Evolutionary conservation across 2,113 vertebrate species (phyloP), one percentile per base, ranked within the genome.

Genomic region (Asarcornis scutulata): DNA sequence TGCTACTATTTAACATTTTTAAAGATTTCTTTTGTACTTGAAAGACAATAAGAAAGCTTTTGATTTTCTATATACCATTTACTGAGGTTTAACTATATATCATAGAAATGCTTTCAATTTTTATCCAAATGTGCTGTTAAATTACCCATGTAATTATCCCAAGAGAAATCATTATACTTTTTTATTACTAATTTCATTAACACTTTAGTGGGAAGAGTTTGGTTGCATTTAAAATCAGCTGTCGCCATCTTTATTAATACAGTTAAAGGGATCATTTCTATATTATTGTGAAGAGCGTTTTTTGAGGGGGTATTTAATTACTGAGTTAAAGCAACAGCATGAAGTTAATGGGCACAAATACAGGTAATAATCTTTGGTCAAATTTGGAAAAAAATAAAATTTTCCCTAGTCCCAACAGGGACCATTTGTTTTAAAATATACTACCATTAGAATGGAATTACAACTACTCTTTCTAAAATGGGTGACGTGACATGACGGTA

Each of bases 101-200:
- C 87, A 91, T 74, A 96, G 31, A 96, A 96, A 95, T 81, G 73
- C 55, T 94, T 96, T 93, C 44, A 89, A 80, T 91, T 97, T 98
- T 97, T 83, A 95, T 91, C 82, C 63, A 97, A 96, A 97, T 96
- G 96, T 97, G 96, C 93, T 98, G 97, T 97, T 98, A 98, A 98
- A 98, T 98, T 97, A 98, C 87, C 97, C 97, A 98, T 98, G 96
- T 98, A 98, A 99, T 99, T 98, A 98, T 97, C 96, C 94, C 96
- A 97, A 97, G 96, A 98, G 96, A 98, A 98, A 98, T 98, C 97
- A 98, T 98, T 98, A 97, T 96, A 95, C 84, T 96, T 98, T 98
- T 98, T 97, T 98, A 98, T 96, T 97, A 94, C 98, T 98, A 98
- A 98, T 98, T 97, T 97, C 75, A 91, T 98, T 98, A 97, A 95